Conservation (phyloP, 64 coral and sea anemone species). For the Dendronephthya gigantea region DNA sequence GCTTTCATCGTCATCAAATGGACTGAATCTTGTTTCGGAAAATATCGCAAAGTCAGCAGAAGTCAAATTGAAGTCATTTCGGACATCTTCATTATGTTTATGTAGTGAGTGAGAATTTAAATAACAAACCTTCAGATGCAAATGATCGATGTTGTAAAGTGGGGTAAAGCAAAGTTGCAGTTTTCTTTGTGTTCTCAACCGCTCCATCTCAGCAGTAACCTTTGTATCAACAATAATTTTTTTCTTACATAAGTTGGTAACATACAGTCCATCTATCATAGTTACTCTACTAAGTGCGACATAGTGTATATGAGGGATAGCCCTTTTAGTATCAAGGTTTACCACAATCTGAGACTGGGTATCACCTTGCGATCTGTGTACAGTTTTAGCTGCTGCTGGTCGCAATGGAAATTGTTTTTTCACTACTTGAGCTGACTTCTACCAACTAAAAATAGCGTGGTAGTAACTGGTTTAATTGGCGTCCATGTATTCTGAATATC, state of each 20-base stretch:
- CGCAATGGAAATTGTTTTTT: conserved; percentile 10
- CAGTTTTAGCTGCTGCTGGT: conserved; percentile 15
- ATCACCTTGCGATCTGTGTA: neutral
- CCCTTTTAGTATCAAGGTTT: too few species aligned
- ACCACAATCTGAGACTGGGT: neutral
- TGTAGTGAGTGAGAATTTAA: neutral
- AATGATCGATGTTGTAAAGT: neutral
- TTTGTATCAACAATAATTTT: too few species aligned
- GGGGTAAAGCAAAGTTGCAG: neutral
- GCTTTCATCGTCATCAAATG: conserved; percentile 15
- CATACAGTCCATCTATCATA: too few species aligned
- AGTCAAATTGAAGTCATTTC: conserved; percentile 24
- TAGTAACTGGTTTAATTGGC: neutral
- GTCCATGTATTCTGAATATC: neutral
- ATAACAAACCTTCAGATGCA: conserved; percentile 16
- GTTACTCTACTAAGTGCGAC: too few species aligned
- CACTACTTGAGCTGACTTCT: conserved; percentile 21
- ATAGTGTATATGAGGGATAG: too few species aligned
- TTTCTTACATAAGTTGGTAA: too few species aligned
- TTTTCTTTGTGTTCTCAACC: neutral
- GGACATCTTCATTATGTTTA: neutral
- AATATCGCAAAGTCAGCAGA: conserved; percentile 13
- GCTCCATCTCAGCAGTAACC: neutral
- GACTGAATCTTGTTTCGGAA: conserved; percentile 31
- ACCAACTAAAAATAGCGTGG: conserved; percentile 10